Percentiles rank a stretch among this genome's conserved stretches.
These are phyloP conservation scores for Campoletis sonorensis DNA, from an alignment of 1,140 invertebrate species.

Conservation along the genomic window DNA sequence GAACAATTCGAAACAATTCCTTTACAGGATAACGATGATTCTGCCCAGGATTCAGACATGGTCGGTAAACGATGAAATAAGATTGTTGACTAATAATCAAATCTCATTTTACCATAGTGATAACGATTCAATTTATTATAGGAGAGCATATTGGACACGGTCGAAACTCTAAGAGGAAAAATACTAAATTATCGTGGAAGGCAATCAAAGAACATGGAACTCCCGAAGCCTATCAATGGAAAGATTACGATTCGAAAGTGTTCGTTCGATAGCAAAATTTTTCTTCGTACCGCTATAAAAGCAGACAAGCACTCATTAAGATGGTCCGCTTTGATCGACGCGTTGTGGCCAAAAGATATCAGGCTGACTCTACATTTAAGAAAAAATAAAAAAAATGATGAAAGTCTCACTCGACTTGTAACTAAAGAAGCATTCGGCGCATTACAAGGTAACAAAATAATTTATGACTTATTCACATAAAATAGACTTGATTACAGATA, in stretches of 20 bases:
- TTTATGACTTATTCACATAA: neutral
- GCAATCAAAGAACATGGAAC: neutral
- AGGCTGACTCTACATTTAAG: neutral
- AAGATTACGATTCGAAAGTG: neutral
- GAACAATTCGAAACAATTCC: too few species aligned
- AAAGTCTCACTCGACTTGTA: neutral
- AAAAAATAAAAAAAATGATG: neutral
- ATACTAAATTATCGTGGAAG: neutral
- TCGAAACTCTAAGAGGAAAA: too few species aligned
- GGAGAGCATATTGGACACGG: too few species aligned
- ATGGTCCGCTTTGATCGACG: neutral
- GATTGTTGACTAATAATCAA: too few species aligned
- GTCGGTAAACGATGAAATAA: too few species aligned
- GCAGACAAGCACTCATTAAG: neutral
- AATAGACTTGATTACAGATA: neutral
- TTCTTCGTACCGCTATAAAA: slow-evolving; percentile 2
- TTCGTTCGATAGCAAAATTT: neutral
- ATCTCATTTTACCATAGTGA: too few species aligned
- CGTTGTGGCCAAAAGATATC: neutral
- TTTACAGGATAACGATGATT: too few species aligned
- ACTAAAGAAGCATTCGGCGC: neutral
- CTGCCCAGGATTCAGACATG: too few species aligned
- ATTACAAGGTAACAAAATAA: neutral
- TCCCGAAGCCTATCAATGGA: neutral
- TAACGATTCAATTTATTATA: too few species aligned